Conservation (phyloP, 2,797 vertebrate species). For the Triplophysa yarkandensis region DNA sequence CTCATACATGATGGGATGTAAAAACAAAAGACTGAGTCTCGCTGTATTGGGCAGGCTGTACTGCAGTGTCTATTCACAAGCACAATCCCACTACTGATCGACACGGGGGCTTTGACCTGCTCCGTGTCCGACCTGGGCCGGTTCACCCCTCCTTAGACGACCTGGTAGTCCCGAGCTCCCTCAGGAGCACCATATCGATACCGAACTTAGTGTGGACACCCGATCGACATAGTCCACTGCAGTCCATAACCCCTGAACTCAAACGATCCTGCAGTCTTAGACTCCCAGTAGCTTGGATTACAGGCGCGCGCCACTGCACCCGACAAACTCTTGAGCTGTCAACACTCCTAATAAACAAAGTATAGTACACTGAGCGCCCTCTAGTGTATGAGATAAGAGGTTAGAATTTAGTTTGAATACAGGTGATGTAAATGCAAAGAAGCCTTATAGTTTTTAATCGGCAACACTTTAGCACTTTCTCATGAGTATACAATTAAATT, state of each 20-base stretch:
- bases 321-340: too few relatives aligned
- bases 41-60: too few relatives aligned
- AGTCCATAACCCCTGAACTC: conserved; percentile 76
- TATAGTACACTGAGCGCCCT: too few relatives aligned
- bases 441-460: too few relatives aligned
- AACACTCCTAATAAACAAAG: too few relatives aligned
- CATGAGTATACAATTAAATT: too few relatives aligned
- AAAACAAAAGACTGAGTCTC: too few relatives aligned
- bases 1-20: too few relatives aligned
- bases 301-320: conserved; percentile 67
- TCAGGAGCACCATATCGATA: conserved; percentile 58
- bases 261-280: conserved; percentile 71
- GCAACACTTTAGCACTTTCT: too few relatives aligned
- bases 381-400: too few relatives aligned
- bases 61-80: conserved; percentile 58
- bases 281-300: conserved; percentile 70
- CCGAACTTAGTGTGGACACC: conserved; percentile 58
- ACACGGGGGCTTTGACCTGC: conserved; percentile 61
- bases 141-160: conserved; percentile 59
- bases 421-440: too few relatives aligned
- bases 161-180: conserved; percentile 56
- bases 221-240: conserved; percentile 57
- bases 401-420: too few relatives aligned
- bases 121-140: conserved; percentile 60
- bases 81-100: conserved; percentile 59